Percentiles rank a stretch among this genome's conserved stretches.
phyloP scores from a whole-genome alignment of 2,113 vertebrate genomes.

The Varanus komodoensis region DNA sequence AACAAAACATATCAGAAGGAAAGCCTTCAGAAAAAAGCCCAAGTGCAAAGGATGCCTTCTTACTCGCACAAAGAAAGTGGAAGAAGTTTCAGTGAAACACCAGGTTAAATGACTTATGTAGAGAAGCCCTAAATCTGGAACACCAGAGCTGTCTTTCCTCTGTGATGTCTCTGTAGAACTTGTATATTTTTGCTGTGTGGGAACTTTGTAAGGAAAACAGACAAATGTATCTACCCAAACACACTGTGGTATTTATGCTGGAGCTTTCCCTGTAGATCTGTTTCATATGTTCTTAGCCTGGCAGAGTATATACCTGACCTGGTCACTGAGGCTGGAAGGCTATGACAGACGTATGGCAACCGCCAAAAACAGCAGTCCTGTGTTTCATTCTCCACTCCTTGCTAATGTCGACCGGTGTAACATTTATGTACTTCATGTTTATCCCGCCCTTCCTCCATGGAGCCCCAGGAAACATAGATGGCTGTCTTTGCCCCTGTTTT shows the following conservation, averaged over 20 bases:
- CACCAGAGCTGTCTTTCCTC: not conserved
- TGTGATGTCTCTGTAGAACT: conserved; percentile 2
- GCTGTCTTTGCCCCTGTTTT: not conserved
- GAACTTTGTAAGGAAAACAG: conserved; percentile 38
- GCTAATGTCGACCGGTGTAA: not conserved
- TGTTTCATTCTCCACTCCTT: conserved; percentile 1
- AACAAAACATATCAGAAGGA: too few species aligned
- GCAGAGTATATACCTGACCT: conserved; percentile 2
- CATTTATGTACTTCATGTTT: not conserved
- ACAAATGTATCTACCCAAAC: conserved; percentile 27
- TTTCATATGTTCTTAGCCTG: conserved; percentile 31
- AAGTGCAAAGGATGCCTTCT: too few species aligned
- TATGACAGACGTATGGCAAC: not conserved
- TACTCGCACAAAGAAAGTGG: too few species aligned
- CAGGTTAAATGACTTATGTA: too few species aligned
- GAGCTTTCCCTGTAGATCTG: conserved; percentile 18
- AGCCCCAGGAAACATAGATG: not conserved
- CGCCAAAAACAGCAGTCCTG: conserved; percentile 17
- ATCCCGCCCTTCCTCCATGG: not conserved
- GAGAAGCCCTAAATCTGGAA: not conserved
- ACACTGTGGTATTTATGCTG: conserved; percentile 32
- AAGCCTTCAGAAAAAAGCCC: too few species aligned
- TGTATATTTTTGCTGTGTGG: conserved; percentile 29
- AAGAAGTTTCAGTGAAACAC: too few species aligned
- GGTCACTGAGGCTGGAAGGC: not conserved